Percentiles rank a stretch among this genome's conserved stretches.
Conservation (phyloP, 2,797 vertebrate genomes). For the Epinephelus awoara region DNA sequence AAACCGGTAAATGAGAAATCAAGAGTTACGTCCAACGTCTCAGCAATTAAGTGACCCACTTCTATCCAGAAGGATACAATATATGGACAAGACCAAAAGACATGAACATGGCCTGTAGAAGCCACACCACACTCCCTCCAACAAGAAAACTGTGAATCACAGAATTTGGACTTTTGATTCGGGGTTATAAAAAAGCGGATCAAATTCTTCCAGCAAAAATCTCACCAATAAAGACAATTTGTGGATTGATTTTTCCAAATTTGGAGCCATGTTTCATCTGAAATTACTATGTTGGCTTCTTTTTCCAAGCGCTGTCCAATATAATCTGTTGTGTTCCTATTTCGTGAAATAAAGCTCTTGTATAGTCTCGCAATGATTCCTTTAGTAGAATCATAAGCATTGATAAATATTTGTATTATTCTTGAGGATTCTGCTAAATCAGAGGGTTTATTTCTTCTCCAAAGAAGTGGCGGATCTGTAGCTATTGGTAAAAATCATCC, state of each 20-base stretch:
- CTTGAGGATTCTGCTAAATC: neutral
- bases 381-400: neutral
- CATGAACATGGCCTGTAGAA: too few species aligned
- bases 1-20: too few species aligned
- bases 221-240: neutral
- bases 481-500: neutral
- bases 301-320: neutral
- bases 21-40: too few species aligned
- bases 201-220: neutral
- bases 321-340: neutral
- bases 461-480: neutral
- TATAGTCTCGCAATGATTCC: neutral
- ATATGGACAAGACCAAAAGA: too few species aligned
- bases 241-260: neutral
- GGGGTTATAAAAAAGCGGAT: too few species aligned
- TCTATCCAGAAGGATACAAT: too few species aligned
- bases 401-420: neutral
- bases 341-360: neutral
- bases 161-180: neutral
- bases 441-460: neutral
- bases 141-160: too few species aligned
- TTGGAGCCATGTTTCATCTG: neutral
- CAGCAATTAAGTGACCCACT: too few species aligned
- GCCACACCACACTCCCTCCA: too few species aligned
- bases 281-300: neutral